Percentiles rank a stretch among this genome's conserved stretches.
Evolutionary conservation across 2,888 invertebrate species (phyloP).

Genomic region (Panzeria rudis): DNA sequence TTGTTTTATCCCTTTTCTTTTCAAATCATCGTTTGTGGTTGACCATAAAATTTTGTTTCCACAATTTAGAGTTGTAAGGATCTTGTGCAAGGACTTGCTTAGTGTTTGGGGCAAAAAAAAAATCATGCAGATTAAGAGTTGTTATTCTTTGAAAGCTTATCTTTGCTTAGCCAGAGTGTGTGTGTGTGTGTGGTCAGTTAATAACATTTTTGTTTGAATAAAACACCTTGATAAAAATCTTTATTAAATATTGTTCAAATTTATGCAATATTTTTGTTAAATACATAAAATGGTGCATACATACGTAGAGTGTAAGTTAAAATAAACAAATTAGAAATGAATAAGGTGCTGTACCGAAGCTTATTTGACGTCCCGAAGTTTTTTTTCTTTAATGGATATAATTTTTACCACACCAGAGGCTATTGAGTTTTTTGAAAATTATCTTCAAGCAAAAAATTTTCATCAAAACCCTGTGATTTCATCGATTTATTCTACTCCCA

Average conservation of each 20-base stretch:
- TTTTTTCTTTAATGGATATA: too few species aligned
- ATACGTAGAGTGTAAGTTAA: too few species aligned
- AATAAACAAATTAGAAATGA: too few species aligned
- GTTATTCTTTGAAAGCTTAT: constrained; percentile 72
- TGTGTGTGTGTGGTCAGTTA: constrained; percentile 74
- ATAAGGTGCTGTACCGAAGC: too few species aligned
- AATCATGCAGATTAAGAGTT: background rate
- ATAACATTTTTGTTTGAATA: constrained; percentile 66
- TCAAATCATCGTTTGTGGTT: constrained; percentile 38
- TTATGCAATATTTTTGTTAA: background rate
- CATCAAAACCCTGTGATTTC: too few species aligned
- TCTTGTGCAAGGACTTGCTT: background rate
- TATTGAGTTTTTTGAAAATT: too few species aligned
- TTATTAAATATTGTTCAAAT: constrained; percentile 29
- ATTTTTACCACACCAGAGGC: too few species aligned
- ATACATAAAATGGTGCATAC: background rate
- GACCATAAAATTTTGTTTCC: constrained; percentile 38
- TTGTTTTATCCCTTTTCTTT: constrained; percentile 41
- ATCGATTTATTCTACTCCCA: too few species aligned
- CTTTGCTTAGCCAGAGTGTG: constrained; percentile 74
- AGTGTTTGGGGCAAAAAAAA: background rate
- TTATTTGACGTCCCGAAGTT: too few species aligned
- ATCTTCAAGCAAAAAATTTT: too few species aligned
- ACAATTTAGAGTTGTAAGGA: constrained; percentile 28
- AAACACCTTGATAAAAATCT: constrained; percentile 65